Evolutionary conservation across 2,888 invertebrate genomes (phyloP), one percentile per base, ranked within the genome.

Genomic region (Drosophila formosana): DNA sequence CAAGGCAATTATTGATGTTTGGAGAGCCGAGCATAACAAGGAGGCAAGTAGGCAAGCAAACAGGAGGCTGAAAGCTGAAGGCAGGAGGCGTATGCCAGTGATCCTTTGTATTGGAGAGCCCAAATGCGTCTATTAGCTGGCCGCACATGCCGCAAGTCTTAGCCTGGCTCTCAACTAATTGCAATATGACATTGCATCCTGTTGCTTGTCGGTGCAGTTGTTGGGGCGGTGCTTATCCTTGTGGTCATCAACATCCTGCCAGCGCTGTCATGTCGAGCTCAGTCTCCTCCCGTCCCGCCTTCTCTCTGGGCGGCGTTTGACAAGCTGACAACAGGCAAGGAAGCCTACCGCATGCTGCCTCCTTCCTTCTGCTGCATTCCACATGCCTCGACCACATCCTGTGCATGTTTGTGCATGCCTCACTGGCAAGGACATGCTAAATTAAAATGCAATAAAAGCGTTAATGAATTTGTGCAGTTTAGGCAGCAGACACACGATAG

Each of bases 371-470:
- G 52, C 18, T 39, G 55, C 70, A 39, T 60, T 56, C 18, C 18
- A 2, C 18, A 18, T 18, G 30, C 61, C 49, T 39, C 45, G 64
- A 62, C 66, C 79, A 71, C 71, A 81, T 81, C 87, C 78, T 73
- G 78, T 85, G 82, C 82, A 80, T 88, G 88, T 74, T 73, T 70
- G 70, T 76, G 80, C 86, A 84, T 75, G 88, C 74, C 58, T 85
- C 88, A 72, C 60, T 88, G 84, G 66, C 80, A 88, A 82, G 72
- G 79, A 85, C 84, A 85, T 86, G 83, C 72, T 82, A 72, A 88
- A 85, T 85, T 85, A 85, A 85, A 85, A 88, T 74, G 88, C 88
- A 85, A 85, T 85, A 85, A 82, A 85, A 77, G 73, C 84, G 83
- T 80, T 85, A 85, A 88, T 88, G 83, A 85, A 82, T 77, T 78